Evolutionary conservation across 2,113 vertebrate genomes (phyloP).

Genomic region (Cebus imitator): DNA sequence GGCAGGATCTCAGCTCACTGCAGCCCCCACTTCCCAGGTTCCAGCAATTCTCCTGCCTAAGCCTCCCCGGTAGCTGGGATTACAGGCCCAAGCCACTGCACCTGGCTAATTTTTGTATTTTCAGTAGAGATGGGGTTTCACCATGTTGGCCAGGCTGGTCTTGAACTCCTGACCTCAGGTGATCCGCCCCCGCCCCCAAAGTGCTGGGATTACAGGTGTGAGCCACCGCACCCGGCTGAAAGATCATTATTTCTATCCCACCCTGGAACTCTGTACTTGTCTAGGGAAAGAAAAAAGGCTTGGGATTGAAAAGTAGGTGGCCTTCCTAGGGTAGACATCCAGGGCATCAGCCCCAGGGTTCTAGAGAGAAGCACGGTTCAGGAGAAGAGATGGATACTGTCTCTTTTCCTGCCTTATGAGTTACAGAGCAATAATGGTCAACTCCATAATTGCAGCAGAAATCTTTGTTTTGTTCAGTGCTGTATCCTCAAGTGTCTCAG

Average conservation of each 20-base stretch:
- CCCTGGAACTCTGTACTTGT: not conserved
- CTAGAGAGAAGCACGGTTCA: not conserved
- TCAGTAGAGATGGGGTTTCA: no score
- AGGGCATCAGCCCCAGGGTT: not conserved
- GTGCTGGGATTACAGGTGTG: no score
- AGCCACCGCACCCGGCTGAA: not conserved
- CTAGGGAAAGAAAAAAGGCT: rapidly evolving
- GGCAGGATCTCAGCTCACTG: no score
- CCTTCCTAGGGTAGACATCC: constrained; percentile 26
- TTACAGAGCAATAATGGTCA: not conserved
- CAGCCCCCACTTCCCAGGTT: no score
- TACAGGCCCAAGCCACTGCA: no score
- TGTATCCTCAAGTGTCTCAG: not conserved
- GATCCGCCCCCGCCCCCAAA: no score
- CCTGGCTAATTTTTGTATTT: no score
- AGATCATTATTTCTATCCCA: not conserved
- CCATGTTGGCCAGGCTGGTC: no score
- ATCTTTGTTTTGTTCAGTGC: constrained; percentile 3
- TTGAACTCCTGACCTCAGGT: no score
- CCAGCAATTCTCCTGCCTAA: no score
- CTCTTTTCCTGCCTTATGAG: not conserved
- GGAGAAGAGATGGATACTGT: not conserved
- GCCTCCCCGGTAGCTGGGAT: no score
- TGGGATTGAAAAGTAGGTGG: constrained; percentile 31
- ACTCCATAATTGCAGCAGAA: not conserved